phyloP scores from a whole-genome alignment of 1,140 invertebrate species.

The Plodia interpunctella region DNA sequence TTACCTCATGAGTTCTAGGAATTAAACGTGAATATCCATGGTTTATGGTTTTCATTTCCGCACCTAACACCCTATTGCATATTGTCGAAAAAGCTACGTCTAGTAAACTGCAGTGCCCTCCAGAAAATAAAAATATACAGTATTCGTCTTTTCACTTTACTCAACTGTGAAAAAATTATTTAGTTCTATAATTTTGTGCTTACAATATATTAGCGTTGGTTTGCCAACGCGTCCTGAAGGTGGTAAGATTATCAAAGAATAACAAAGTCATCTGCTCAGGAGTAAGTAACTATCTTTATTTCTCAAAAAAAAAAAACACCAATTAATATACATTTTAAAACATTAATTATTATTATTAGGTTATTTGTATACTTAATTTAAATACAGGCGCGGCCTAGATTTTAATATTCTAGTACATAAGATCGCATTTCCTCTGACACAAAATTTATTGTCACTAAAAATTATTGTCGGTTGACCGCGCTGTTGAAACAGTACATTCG shows the following conservation, averaged over 20 bases:
- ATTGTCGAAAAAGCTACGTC: no score
- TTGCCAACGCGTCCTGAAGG: background rate
- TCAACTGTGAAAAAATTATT: no score
- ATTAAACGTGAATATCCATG: constrained; percentile 71
- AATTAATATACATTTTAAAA: constrained; percentile 71
- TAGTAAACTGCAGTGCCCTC: no score
- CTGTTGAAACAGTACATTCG: constrained; percentile 5
- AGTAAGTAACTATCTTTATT: constrained; percentile 74
- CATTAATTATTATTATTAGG: constrained; percentile 60
- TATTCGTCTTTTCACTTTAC: no score
- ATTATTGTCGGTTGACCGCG: constrained; percentile 41
- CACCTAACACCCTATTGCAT: no score
- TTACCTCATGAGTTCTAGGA: constrained; percentile 76
- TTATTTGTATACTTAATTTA: constrained; percentile 51
- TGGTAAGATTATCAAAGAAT: constrained; percentile 25
- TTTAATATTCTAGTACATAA: constrained; percentile 21
- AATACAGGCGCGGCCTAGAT: constrained; percentile 31
- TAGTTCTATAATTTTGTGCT: no score
- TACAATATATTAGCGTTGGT: no score
- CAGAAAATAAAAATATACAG: no score
- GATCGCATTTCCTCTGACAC: constrained; percentile 18
- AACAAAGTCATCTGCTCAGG: constrained; percentile 61
- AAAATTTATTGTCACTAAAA: constrained; percentile 37
- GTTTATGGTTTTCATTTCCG: constrained; percentile 31
- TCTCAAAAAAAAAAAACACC: constrained; percentile 66